Evolutionary conservation across 2,113 vertebrate genomes (phyloP), one percentile per base, ranked within the genome.

Genomic region (Mugil cephalus): DNA sequence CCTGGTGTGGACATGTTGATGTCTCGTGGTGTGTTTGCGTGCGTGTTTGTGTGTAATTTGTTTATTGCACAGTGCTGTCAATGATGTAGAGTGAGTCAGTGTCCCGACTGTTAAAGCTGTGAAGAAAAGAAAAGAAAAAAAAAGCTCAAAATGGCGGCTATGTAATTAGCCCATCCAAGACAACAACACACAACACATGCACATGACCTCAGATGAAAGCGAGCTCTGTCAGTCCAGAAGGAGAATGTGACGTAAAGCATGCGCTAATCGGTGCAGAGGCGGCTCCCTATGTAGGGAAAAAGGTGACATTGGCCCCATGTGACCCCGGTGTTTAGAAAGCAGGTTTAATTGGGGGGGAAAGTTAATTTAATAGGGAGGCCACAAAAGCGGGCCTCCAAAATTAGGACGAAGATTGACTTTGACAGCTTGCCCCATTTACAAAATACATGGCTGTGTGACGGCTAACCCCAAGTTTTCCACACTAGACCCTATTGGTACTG

Each of bases 1-100:
- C 78, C 75, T 47, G 65, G 47, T 83, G 80, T 40, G 81, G 43
- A 65, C 81, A 85, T 55, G 77, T 75, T 78, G 64, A 61, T 71
- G 78, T 84, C 84, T 76, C 0, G 4, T 30, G 12, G 74, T 59
- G 19, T 80, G 15, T 59, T 55, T 50, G 50, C 40, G 61, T 61
- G 59, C 34, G 2, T 70, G 74, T 68, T 42, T 69, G 69, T 42
- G 55, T 69, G 58, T 60, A 83, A 88, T 90, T 87, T 84, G 52
- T 71, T 61, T 54, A 63, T 63, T 10, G 34, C 74, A 11, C 30
- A 35, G 35, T 6, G 4, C 72, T 74, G 87, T 77, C 82, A 63
- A 58, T 68, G 56, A 86, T 51, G 66, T 79, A 68, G 86, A 86
- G 43, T 89, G 88, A 92, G 83, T 91, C 89, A 91, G 46, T 30